Evolutionary conservation across 2,888 invertebrate species (phyloP).

Genomic region (Idaea dimidiata): DNA sequence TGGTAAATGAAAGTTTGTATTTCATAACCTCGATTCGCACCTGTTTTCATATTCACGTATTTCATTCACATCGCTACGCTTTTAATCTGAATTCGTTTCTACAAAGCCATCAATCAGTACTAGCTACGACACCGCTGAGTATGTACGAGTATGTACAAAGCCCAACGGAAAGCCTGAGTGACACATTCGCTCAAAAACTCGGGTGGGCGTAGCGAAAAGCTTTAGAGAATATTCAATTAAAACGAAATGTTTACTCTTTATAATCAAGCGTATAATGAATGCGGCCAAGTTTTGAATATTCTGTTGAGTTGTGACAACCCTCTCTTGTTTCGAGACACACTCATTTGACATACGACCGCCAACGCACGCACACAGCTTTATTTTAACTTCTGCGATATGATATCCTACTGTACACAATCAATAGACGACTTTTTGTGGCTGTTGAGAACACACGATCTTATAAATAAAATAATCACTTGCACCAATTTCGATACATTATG

Average conservation of each 20-base stretch:
- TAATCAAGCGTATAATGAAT: slow-evolving; percentile 1
- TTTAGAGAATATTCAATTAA: neutral
- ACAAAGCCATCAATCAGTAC: slow-evolving; percentile 1
- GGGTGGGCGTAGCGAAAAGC: neutral
- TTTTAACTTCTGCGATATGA: neutral
- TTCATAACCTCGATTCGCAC: neutral
- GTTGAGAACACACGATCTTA: slow-evolving; percentile 6
- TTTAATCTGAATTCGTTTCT: neutral
- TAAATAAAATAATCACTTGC: slow-evolving; percentile 9
- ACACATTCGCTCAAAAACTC: neutral
- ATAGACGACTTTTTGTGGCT: neutral
- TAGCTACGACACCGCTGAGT: neutral
- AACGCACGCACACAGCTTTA: slow-evolving; percentile 12
- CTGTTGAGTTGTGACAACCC: slow-evolving; percentile 42
- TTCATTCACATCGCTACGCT: neutral
- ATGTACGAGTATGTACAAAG: neutral
- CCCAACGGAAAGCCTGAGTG: neutral
- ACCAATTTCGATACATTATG: slow-evolving; percentile 8
- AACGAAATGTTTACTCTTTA: slow-evolving; percentile 1
- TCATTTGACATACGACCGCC: slow-evolving; percentile 4
- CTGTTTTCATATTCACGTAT: neutral
- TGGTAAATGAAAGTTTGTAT: neutral
- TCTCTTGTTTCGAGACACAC: slow-evolving; percentile 20
- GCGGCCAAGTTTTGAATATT: neutral
- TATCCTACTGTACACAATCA: neutral